Base-by-base conservation (phyloP, 2,113 vertebrate genomes). In the Sardina pilchardus region DNA sequence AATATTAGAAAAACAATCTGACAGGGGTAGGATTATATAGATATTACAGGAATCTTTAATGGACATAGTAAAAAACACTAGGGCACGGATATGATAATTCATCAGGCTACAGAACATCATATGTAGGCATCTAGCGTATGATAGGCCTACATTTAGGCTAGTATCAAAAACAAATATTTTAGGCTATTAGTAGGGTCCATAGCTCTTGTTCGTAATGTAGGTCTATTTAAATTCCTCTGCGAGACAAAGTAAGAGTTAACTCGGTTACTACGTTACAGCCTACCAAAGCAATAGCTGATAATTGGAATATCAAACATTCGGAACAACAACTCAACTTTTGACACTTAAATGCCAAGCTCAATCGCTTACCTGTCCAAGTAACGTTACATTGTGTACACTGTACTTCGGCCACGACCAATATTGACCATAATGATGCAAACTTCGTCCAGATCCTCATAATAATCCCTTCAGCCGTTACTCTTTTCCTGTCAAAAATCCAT, bases 341-440 rank as follows among this genome's bases (percentile, higher is more conserved):
- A 26, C n/a, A n/a, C n/a, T n/a, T n/a, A 71, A 78, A 14, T 67
- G n/a, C 2, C 26, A 14, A 30, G n/a, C 8, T 67, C 2, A 30
- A 26, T 10, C 71, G 34, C 80, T 90, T 88, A 95, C 95, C 94
- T 94, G 92, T 92, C 82, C 89, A 90, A 56, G 82, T 94, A 89
- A 95, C 16, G 59, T 80, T 42, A 81, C 80, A 82, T 83, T 90
- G 0, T 89, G 2, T 88, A 75, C 89, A 21, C 16, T 63, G 83
- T 44, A 90, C 86, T 50, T 83, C 56, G 1, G 86, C 4, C 39
- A 24, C 59, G 63, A 85, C 85, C 19, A 94, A 81, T 44, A 83
- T 24, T 14, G 83, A 86, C 84, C 93, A 48, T 39, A 92, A 34
- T 39, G 81, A 26, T 75, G 87, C 42, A 47, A 87, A 84, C 78